A percentile compares a stretch with the other conserved stretches of the same genome.
phyloP scores from a whole-genome alignment of 2,888 invertebrate species.

The Coelogynopora nodosa region DNA sequence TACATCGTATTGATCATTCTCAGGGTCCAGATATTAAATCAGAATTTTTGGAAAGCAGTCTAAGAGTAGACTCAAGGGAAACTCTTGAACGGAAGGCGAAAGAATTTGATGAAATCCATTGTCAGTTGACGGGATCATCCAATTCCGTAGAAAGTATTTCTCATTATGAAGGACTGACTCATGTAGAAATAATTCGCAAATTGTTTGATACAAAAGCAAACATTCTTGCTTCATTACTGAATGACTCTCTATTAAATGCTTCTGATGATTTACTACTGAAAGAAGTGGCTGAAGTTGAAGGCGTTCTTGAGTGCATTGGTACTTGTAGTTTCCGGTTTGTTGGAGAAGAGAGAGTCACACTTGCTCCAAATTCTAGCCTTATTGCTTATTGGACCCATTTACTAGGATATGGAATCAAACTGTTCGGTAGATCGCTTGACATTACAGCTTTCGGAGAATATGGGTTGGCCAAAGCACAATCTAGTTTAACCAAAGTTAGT shows the following conservation, averaged over 20 bases:
- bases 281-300: neutral
- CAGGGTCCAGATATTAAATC: neutral
- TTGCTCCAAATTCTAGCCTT: neutral
- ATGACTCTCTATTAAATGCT: neutral
- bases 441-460: neutral
- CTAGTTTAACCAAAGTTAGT: neutral
- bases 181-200: neutral
- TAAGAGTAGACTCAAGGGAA: neutral
- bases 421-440: neutral
- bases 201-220: neutral
- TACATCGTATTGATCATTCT: neutral
- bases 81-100: neutral
- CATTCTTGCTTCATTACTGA: neutral
- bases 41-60: neutral
- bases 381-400: neutral
- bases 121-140: neutral
- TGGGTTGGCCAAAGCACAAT: neutral
- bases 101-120: neutral
- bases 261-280: neutral
- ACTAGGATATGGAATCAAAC: neutral
- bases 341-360: neutral
- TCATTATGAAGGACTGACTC: neutral
- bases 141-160: neutral
- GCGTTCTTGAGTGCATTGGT: neutral
- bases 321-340: neutral